These are phyloP conservation scores for Aspidiotus destructor DNA, from an alignment of 2,888 invertebrate species.

Conservation along the genomic window DNA sequence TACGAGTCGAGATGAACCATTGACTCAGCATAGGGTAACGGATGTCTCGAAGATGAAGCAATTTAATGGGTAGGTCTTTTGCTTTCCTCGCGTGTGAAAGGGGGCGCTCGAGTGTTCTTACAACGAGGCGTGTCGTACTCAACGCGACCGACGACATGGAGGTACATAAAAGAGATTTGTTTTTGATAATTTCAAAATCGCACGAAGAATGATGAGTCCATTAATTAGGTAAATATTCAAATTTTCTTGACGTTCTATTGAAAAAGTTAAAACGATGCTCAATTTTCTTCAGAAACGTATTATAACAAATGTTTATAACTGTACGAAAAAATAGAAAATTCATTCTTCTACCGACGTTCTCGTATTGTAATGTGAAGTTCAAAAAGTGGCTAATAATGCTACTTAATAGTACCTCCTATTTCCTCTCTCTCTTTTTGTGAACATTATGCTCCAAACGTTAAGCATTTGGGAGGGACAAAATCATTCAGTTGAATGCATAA, in stretches of 20 bases:
- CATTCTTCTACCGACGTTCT: background rate
- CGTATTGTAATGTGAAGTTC: constrained; percentile 3
- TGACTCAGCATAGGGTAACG: background rate
- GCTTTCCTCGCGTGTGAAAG: background rate
- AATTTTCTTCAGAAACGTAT: background rate
- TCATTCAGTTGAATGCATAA: constrained; percentile 32
- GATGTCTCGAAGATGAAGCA: constrained; percentile 27
- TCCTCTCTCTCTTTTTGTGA: constrained; percentile 11
- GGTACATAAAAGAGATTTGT: background rate
- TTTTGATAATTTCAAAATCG: background rate
- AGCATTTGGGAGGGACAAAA: constrained; percentile 32
- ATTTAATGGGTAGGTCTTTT: constrained; percentile 18
- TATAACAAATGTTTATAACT: too few species aligned
- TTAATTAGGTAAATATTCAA: background rate
- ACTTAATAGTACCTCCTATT: constrained; percentile 28
- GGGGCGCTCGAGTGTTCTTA: background rate
- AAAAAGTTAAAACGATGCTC: background rate
- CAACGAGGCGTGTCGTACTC: background rate
- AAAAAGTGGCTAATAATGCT: constrained; percentile 22
- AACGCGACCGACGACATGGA: background rate
- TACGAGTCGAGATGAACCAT: constrained; percentile 24
- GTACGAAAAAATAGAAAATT: too few species aligned
- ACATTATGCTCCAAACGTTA: constrained; percentile 23
- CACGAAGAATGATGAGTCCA: too few species aligned
- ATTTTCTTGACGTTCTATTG: background rate